phyloP scores from a whole-genome alignment of 2,113 vertebrate species.

The Misgurnus anguillicaudatus region DNA sequence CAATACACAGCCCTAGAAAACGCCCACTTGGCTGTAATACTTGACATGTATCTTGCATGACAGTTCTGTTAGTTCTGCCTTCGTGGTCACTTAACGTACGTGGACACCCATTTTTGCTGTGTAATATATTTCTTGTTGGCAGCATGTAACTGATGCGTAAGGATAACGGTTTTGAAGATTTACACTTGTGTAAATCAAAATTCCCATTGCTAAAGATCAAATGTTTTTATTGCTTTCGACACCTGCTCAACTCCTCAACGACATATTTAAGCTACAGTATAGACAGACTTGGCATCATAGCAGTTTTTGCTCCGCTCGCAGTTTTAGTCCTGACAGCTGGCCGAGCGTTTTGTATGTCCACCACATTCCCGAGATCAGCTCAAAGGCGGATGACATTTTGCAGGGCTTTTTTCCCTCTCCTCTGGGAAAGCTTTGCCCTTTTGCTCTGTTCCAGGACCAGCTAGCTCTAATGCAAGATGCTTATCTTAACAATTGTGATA shows the following conservation, averaged over 20 bases:
- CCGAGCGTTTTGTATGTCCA: slow-evolving; percentile 63
- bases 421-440: slow-evolving; percentile 18
- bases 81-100: not conserved
- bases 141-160: not conserved
- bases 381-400: slow-evolving; percentile 71
- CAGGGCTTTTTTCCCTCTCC: slow-evolving; percentile 55
- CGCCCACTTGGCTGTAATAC: too few relatives aligned
- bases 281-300: slow-evolving; percentile 56
- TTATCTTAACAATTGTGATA: slow-evolving; percentile 40
- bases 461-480: slow-evolving; percentile 6
- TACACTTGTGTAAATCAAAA: slow-evolving; percentile 21
- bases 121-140: slow-evolving; percentile 4
- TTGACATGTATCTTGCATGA: not conserved
- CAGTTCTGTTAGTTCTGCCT: not conserved
- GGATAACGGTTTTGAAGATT: not conserved
- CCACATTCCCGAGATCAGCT: slow-evolving; percentile 60
- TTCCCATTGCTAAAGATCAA: slow-evolving; percentile 6
- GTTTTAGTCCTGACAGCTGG: slow-evolving; percentile 72
- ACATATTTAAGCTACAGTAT: not conserved
- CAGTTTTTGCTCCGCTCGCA: slow-evolving; percentile 61
- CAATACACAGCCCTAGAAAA: too few relatives aligned
- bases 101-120: not conserved
- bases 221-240: slow-evolving; percentile 2
- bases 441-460: slow-evolving; percentile 15
- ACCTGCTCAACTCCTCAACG: slow-evolving; percentile 33